These are phyloP conservation scores for Vimba vimba DNA, from an alignment of 2,113 vertebrate species.

Conservation along the genomic window DNA sequence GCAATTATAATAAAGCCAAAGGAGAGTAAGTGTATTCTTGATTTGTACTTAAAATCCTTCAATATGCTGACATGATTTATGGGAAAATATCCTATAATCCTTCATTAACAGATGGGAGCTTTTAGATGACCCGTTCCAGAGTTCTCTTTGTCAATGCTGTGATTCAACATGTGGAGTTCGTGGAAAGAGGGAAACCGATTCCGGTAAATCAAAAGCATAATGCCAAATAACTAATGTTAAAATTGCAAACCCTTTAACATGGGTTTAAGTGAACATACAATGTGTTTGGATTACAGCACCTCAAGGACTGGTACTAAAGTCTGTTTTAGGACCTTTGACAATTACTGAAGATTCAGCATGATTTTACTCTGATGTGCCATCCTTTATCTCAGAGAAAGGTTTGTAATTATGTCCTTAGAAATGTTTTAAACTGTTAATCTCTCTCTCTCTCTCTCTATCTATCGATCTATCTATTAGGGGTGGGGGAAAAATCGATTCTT, in stretches of 20 bases:
- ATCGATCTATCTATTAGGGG: no score
- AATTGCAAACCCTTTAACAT: no score
- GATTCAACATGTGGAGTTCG: conserved; percentile 62
- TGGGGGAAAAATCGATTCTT: no score
- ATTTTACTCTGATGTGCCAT: not conserved
- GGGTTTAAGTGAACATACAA: not conserved
- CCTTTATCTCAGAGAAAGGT: not conserved
- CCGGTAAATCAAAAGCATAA: conserved; percentile 49
- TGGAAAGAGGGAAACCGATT: conserved; percentile 38
- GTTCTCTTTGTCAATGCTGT: conserved; percentile 73
- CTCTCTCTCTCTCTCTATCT: no score
- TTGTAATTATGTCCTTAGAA: conserved; percentile 6
- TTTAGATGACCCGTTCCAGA: conserved; percentile 67
- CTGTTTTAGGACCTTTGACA: conserved; percentile 72
- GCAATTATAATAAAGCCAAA: conserved; percentile 69
- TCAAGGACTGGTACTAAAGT: conserved; percentile 41
- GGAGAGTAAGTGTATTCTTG: conserved; percentile 62
- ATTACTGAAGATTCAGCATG: conserved; percentile 49
- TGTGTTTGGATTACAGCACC: conserved; percentile 47
- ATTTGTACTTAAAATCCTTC: not conserved
- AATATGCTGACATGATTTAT: not conserved
- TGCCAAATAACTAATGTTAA: conserved; percentile 4
- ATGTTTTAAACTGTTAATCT: no score
- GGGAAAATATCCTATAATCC: not conserved
- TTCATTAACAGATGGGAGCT: conserved; percentile 70